phyloP scores from a whole-genome alignment of 2,113 vertebrate species.

The Dicentrarchus labrax region DNA sequence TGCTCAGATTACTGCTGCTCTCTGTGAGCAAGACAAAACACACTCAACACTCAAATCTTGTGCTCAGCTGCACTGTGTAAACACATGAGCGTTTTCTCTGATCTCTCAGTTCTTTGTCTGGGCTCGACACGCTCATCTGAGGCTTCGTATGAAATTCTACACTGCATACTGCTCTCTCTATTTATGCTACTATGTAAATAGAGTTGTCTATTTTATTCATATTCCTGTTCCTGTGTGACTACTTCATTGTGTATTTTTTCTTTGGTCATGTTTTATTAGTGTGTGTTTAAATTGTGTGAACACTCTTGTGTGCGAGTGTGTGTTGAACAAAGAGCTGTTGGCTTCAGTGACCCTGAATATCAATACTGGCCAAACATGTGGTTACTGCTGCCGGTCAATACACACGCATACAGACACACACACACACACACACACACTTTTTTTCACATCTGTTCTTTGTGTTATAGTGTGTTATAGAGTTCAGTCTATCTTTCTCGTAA shows the following conservation, averaged over 20 bases:
- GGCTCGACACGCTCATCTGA: too few relatives aligned
- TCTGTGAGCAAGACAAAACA: too few relatives aligned
- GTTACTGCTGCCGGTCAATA: conserved; percentile 31
- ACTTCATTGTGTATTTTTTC: not conserved
- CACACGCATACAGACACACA: conserved; percentile 30
- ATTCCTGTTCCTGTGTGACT: not conserved
- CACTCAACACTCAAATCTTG: too few relatives aligned
- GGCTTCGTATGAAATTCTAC: too few relatives aligned
- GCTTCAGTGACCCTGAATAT: conserved; percentile 46
- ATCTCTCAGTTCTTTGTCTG: too few relatives aligned
- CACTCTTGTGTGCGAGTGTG: conserved; percentile 6
- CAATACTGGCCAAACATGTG: conserved; percentile 49
- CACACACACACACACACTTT: conserved; percentile 15
- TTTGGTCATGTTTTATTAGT: not conserved
- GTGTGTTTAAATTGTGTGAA: conserved; percentile 5
- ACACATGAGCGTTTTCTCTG: too few relatives aligned
- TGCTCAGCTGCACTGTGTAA: too few relatives aligned
- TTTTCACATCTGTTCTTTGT: not conserved
- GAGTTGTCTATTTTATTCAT: not conserved
- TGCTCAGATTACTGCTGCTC: too few relatives aligned
- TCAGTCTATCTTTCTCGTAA: not conserved
- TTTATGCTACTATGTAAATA: not conserved
- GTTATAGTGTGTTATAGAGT: not conserved
- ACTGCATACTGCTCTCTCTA: too few relatives aligned
- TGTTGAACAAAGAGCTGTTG: conserved; percentile 47